Evolutionary conservation across 2,113 vertebrate species (phyloP), one percentile per base, ranked within the genome.

Genomic region (Saimiri boliviensis): DNA sequence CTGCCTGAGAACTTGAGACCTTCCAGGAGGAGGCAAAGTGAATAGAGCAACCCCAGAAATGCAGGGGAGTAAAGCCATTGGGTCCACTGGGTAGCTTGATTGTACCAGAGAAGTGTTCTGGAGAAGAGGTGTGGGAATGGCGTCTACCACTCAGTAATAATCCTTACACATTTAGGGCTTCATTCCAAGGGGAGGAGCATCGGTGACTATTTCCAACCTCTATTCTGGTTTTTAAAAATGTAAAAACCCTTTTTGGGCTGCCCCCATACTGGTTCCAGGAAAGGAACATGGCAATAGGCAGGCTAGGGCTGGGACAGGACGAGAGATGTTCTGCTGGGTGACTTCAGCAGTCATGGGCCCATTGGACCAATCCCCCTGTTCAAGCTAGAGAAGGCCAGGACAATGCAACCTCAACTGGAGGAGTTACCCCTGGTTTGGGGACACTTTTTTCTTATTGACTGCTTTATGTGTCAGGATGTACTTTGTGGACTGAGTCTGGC

Each of bases 111-210:
- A 21, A 8, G 5, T 47, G 12, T 27, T 95, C 68, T 86, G 19
- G 37, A 14, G 5, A 2, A 74, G 3, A 1, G 7, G 0, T 49
- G 0, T 49, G 30, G 14, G 11, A n/a, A 37, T 32, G 19, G n/a
- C 27, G 1, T 5, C 35, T 37, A 42, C 13, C 3, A 17, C 4
- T n/a, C 3, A 11, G 19, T 20, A 60, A 40, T 49, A 19, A 42
- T 68, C 5, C 37, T 90, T 13, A 76, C 63, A 32, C 1, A 45
- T 7, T 63, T 19, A 79, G 19, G 12, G 37, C 68, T 85, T 73
- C 35, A 30, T 52, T 60, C 32, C 5, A 25, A 27, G 42, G 20
- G 25, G 13, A 92, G 21, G 37, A 54, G 35, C 12, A 19, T 54
- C 13, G 3, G 7, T 58, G 52, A 56, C 27, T 89, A 6, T 94